Evolutionary conservation across 2,888 invertebrate genomes (phyloP).

Genomic region (Philereme transversata): DNA sequence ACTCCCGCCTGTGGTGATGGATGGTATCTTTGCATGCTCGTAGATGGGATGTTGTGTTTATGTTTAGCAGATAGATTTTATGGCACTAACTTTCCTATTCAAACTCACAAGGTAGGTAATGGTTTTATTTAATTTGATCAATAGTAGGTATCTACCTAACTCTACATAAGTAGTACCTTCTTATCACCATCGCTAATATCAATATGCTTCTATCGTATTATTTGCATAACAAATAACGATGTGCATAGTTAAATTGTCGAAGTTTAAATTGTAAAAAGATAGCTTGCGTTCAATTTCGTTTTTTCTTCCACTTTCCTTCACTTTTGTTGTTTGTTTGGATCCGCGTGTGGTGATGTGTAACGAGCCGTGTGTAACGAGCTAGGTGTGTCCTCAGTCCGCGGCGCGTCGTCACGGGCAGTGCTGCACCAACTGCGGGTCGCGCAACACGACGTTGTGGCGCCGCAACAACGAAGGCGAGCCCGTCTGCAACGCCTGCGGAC

Average conservation of each 20-base stretch:
- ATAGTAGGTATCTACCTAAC: too few species aligned
- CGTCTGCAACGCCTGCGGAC: constrained; percentile 98
- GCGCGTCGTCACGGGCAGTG: constrained; percentile 94
- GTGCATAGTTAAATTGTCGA: too few species aligned
- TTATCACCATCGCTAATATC: too few species aligned
- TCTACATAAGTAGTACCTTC: too few species aligned
- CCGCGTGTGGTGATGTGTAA: too few species aligned
- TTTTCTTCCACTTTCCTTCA: too few species aligned
- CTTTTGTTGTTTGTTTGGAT: too few species aligned
- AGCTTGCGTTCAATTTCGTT: too few species aligned
- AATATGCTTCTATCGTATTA: too few species aligned
- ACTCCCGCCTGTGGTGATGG: constrained; percentile 46
- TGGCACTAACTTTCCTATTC: constrained; percentile 15
- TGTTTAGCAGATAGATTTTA: constrained; percentile 6
- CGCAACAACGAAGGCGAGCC: constrained; percentile 99
- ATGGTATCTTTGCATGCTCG: constrained; percentile 40
- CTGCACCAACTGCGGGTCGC: constrained; percentile 99
- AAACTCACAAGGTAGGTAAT: constrained; percentile 10
- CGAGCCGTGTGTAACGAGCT: background rate
- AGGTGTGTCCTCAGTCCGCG: constrained; percentile 86
- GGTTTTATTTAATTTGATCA: background rate
- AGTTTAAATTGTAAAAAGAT: too few species aligned
- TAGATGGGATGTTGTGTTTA: constrained; percentile 17
- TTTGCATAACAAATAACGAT: too few species aligned
- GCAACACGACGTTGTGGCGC: constrained; percentile 98